Base-by-base conservation (phyloP, 2,888 invertebrate genomes). In the Bimastos eiseni region DNA sequence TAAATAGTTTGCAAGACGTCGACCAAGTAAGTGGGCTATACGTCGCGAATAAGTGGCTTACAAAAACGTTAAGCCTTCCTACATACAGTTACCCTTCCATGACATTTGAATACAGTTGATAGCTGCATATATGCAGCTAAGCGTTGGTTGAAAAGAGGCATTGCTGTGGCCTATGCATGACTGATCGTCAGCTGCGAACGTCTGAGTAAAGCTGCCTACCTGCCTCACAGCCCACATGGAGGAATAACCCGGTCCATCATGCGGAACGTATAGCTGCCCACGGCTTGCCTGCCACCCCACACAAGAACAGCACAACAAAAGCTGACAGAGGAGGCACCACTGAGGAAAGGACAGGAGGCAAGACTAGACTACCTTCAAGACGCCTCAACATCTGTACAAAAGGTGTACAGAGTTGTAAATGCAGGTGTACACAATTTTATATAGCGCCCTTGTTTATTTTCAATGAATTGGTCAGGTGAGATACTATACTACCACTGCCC, bases 81-180 rank as follows among this genome's bases (percentile, higher is more conserved):
- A n/a, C 1, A n/a, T 17, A n/a, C 55, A n/a, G 70, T n/a, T 70
- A 11, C 13, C n/a, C 70, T 70, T 21, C 30, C 30, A 8, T n/a
- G n/a, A n/a, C n/a, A 11, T n/a, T n/a, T 70, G n/a, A 70, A 70
- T 70, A 70, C 70, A n/a, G 70, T n/a, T 8, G n/a, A n/a, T 11
- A 70, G 70, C 30, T 5, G 70, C n/a, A 11, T n/a, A n/a, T 70
- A n/a, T 49, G 21, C 70, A 70, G 4, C 24, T n/a, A n/a, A n/a
- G 70, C 70, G 70, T 70, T 70, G 70, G 70, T n/a, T n/a, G 70
- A 70, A 70, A 70, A 70, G 49, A 49, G 70, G 70, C 30, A 70
- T n/a, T 70, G 70, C 49, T 49, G 49, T 24, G 24, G 49, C 24
- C 24, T 49, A 49, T 49, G 49, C 70, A 70, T 70, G 70, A 70